Conservation (phyloP, 2,888 invertebrate genomes). For the Resseliella maxima region DNA sequence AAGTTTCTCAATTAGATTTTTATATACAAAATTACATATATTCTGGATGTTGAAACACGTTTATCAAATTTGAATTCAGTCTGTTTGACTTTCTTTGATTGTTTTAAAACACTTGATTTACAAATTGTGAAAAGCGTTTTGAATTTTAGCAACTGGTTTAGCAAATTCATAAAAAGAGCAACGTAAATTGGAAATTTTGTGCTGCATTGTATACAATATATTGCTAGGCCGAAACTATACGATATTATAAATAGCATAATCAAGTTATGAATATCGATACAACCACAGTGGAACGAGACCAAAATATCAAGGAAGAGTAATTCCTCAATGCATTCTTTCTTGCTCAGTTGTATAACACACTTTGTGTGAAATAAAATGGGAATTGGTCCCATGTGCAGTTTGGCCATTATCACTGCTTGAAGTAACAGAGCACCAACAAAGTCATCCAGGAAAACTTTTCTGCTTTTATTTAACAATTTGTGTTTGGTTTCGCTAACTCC, state of each 20-base stretch:
- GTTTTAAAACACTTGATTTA: not conserved
- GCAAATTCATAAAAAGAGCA: not conserved
- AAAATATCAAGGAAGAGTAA: not conserved
- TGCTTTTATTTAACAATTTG: conserved; percentile 33
- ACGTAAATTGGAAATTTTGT: not conserved
- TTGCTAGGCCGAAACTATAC: not conserved
- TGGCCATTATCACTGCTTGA: not conserved
- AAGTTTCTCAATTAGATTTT: not conserved
- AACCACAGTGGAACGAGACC: not conserved
- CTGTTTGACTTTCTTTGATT: not conserved
- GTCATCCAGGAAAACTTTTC: not conserved
- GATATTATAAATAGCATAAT: not conserved
- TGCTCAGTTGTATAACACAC: not conserved
- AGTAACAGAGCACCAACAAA: not conserved
- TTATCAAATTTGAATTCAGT: conserved; percentile 15
- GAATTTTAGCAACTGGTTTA: not conserved
- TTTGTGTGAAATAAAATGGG: conserved; percentile 19
- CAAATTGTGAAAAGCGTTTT: not conserved
- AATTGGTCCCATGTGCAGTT: conserved; percentile 41
- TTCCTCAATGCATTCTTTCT: not conserved
- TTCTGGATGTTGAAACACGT: not conserved
- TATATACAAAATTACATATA: not conserved
- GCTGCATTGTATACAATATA: not conserved
- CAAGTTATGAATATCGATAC: conserved; percentile 23
- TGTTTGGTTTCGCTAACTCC: not conserved